Evolutionary conservation across 2,113 vertebrate species (phyloP), one percentile per base, ranked within the genome.

Genomic region (Melanerpes aurifrons): DNA sequence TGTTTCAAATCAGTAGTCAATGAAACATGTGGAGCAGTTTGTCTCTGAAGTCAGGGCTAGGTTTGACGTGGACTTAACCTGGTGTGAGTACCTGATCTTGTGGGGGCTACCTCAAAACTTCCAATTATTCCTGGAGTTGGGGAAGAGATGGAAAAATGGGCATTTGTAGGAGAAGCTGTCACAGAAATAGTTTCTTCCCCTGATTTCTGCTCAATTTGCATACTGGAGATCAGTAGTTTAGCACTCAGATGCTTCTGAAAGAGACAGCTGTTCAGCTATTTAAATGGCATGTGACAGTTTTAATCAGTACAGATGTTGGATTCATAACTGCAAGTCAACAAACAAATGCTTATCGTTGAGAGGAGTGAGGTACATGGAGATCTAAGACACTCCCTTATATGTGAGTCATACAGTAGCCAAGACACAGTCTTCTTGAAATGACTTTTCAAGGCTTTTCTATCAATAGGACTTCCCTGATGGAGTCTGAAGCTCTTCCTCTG

Each of bases 241-340:
- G 50, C 37, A 20, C 63, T 69, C 20, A 19, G 71, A 63, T 74
- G 28, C 40, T 73, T 88, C 61, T 82, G 63, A 95, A 90, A 94
- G 81, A 66, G 31, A 5, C 45, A 72, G 89, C 89, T 96, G 89
- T 56, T 69, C 4, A 70, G 43, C 84, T 94, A 70, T 89, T 95
- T 70, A 47, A 80, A 93, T 73, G 48, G 1, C 19, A 3, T 29
- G 48, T 71, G 48, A 32, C 43, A 71, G 21, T 86, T 96, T 94
- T 26, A 78, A 71, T 19, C n/a, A 77, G n/a, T 19, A 89, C 84
- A 89, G 91, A 61, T 92, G 89, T 76, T 47, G 53, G 67, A 50
- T 73, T 70, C 22, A 5, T 57, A 28, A 29, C 63, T 76, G 50
- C 59, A 90, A 31, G 15, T 19, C 25, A 21, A 54, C 70, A 84